Conservation (phyloP, 2,797 vertebrate genomes). For the Channallabes apus region DNA sequence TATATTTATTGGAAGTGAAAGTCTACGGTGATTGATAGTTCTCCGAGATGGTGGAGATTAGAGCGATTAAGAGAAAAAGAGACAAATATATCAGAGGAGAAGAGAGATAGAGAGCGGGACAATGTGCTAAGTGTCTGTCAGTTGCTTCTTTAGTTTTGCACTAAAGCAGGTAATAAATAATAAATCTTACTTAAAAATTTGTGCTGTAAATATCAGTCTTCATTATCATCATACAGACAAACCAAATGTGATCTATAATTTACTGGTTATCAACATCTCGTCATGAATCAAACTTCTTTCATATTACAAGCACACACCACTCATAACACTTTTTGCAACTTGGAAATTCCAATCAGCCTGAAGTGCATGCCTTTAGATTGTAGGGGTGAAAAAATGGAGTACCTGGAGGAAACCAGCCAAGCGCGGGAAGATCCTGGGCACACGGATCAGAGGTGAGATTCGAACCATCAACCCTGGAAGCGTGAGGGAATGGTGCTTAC, state of each 20-base stretch:
- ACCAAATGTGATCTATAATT: background rate
- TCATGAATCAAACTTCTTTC: background rate
- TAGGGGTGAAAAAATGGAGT: too few relatives aligned
- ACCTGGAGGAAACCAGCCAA: too few relatives aligned
- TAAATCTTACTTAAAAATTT: background rate
- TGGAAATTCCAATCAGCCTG: too few relatives aligned
- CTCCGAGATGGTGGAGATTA: conserved; percentile 61
- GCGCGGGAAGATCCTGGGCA: too few relatives aligned
- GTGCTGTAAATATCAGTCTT: background rate
- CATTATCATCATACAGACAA: background rate
- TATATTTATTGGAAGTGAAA: conserved; percentile 80
- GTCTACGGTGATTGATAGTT: conserved; percentile 71
- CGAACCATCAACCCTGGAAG: too few relatives aligned
- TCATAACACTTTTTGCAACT: too few relatives aligned
- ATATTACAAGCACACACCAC: too few relatives aligned
- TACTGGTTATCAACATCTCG: background rate
- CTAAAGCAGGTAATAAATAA: background rate
- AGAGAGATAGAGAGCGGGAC: background rate
- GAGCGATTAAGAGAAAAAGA: conserved; percentile 45
- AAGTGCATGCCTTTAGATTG: too few relatives aligned
- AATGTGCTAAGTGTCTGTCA: background rate
- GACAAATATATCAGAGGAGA: background rate
- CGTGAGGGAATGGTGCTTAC: too few relatives aligned
- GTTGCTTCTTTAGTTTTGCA: background rate
- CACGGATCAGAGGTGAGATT: too few relatives aligned